A percentile compares a stretch with the other conserved stretches of the same genome.
Conservation (phyloP, 2,797 vertebrate species). For the Alauda arvensis region DNA sequence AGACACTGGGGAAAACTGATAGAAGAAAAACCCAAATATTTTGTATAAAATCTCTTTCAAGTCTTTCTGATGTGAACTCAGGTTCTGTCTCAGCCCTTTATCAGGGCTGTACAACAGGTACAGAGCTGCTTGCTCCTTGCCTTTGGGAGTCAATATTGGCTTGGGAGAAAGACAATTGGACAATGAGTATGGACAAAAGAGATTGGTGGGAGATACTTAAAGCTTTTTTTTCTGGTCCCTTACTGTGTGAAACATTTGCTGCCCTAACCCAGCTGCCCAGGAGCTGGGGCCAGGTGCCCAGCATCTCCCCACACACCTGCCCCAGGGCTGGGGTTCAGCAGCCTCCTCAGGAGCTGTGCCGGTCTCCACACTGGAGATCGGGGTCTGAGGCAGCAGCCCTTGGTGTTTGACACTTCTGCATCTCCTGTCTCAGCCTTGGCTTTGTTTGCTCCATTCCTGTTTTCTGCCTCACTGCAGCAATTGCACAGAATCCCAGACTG, state of each 20-base stretch:
- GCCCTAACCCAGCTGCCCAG: neutral
- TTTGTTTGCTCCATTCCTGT: neutral
- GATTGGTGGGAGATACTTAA: neutral
- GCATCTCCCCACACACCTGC: fast-evolving
- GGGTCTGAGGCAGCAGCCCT: neutral
- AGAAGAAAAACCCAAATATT: neutral
- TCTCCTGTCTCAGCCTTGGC: neutral
- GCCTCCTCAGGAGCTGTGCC: fast-evolving
- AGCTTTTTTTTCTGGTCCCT: neutral
- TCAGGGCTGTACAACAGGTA: fast-evolving
- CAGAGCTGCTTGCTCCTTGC: neutral
- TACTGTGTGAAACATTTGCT: neutral
- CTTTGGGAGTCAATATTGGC: neutral
- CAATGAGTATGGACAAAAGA: neutral
- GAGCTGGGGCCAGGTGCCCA: neutral
- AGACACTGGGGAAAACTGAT: neutral
- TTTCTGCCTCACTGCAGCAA: neutral
- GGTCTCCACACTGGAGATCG: fast-evolving
- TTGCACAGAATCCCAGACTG: neutral
- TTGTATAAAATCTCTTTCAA: neutral
- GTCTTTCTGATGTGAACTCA: neutral
- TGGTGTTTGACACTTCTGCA: neutral
- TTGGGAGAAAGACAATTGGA: neutral
- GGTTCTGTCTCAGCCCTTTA: neutral
- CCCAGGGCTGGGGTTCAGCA: fast-evolving